Percentiles rank a stretch among this genome's conserved stretches.
Evolutionary conservation across 2,888 invertebrate species (phyloP).

Genomic region (Callinectes sapidus): DNA sequence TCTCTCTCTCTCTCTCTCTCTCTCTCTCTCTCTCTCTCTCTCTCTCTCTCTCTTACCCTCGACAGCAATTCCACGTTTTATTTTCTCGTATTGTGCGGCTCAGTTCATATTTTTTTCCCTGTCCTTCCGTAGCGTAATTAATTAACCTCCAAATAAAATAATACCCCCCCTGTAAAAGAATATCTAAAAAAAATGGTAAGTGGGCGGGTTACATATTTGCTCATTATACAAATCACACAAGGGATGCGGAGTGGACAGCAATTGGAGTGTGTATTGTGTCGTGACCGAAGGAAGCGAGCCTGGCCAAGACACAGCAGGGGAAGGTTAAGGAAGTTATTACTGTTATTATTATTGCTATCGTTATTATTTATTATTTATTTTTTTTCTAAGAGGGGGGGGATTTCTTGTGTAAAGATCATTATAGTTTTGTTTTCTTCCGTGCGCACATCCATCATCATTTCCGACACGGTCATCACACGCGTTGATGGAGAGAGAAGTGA

Average conservation of each 20-base stretch:
- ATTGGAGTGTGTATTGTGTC: background rate
- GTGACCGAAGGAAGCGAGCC: background rate
- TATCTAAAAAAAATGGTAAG: background rate
- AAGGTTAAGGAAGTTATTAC: background rate
- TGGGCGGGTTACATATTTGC: background rate
- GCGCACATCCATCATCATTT: slow-evolving; percentile 13
- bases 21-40: slow-evolving; percentile 22
- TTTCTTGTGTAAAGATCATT: background rate
- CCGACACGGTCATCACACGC: background rate
- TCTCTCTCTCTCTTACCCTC: background rate
- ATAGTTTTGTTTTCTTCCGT: background rate
- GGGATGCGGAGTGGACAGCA: background rate
- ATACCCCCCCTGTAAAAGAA: background rate
- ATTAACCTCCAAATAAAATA: background rate
- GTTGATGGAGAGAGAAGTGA: slow-evolving; percentile 7
- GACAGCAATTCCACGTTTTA: background rate
- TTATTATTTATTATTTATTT: background rate
- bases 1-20: background rate
- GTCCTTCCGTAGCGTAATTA: background rate
- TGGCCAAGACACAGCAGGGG: background rate
- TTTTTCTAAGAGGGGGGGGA: no score
- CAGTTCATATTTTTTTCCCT: background rate
- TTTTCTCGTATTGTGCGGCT: background rate
- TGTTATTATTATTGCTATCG: background rate
- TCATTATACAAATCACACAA: slow-evolving; percentile 6